Evolutionary conservation across 2,888 invertebrate species (phyloP).

Genomic region (Caenorhabditis sp.): DNA sequence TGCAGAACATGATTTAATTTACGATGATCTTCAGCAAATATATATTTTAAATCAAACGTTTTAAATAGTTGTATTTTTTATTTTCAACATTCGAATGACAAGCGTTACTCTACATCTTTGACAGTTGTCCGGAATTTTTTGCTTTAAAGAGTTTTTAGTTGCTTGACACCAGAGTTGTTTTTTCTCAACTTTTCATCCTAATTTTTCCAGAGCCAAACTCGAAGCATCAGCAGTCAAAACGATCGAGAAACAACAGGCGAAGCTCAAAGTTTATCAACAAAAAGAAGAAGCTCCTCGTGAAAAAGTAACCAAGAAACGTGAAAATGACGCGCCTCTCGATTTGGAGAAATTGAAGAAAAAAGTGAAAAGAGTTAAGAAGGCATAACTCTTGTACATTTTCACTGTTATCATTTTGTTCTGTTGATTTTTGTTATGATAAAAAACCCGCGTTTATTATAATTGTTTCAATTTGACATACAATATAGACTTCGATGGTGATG

Average conservation of each 20-base stretch:
- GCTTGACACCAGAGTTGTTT: too few species aligned
- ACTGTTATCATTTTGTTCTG: constrained; percentile 11
- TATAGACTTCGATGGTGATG: constrained; percentile 22
- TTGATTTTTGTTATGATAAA: constrained; percentile 1
- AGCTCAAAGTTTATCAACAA: constrained; percentile 46
- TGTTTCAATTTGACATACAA: constrained; percentile 7
- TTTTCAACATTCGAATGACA: too few species aligned
- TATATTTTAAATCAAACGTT: too few species aligned
- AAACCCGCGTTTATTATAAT: background rate
- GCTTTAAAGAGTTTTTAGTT: too few species aligned
- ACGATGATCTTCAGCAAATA: too few species aligned
- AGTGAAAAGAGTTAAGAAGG: constrained; percentile 46
- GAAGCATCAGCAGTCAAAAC: constrained; percentile 40
- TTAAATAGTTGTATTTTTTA: too few species aligned
- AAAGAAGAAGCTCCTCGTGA: constrained; percentile 47
- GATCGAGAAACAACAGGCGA: constrained; percentile 44
- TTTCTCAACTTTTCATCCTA: too few species aligned
- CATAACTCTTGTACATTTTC: constrained; percentile 5
- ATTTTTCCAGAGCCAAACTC: constrained; percentile 30
- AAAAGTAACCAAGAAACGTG: constrained; percentile 44
- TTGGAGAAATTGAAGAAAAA: constrained; percentile 56
- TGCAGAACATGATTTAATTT: too few species aligned
- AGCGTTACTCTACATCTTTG: too few species aligned
- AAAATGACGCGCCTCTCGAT: constrained; percentile 42
- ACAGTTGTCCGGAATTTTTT: too few species aligned